Evolutionary conservation across 92 coral and sea anemone genomes (phyloP).

Genomic region (Isaurus tuberculatus): DNA sequence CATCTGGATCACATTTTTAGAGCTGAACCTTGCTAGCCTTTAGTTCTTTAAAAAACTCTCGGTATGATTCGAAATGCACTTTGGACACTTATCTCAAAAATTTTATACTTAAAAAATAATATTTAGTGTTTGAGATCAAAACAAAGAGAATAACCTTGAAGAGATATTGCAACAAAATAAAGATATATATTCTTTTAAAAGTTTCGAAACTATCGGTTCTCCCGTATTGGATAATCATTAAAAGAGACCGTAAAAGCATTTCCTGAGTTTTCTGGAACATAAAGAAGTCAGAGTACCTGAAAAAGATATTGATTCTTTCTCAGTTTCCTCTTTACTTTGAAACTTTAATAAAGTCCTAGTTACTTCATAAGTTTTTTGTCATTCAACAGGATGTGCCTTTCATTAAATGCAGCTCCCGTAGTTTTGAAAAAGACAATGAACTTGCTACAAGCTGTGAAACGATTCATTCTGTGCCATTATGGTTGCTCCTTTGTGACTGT

Average conservation of each 20-base stretch:
- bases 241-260: background rate
- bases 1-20: background rate
- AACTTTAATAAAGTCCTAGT: constrained; percentile 34
- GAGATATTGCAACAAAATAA: background rate
- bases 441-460: constrained; percentile 19
- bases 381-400: constrained; percentile 27
- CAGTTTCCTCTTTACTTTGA: constrained; percentile 28
- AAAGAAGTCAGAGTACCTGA: background rate
- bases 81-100: background rate
- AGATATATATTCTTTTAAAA: background rate
- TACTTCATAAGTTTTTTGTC: background rate
- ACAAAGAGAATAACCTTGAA: background rate
- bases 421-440: constrained; percentile 14
- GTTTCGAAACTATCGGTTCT: background rate
- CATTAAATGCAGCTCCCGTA: background rate
- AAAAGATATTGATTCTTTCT: background rate
- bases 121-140: background rate
- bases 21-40: background rate
- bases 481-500: background rate
- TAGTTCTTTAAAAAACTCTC: background rate
- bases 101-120: background rate
- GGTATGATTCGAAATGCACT: background rate
- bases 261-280: background rate
- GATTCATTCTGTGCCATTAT: constrained; percentile 19
- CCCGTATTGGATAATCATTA: background rate